Evolutionary conservation across 1,140 invertebrate species (phyloP).

Genomic region (Calephelis nemesis): DNA sequence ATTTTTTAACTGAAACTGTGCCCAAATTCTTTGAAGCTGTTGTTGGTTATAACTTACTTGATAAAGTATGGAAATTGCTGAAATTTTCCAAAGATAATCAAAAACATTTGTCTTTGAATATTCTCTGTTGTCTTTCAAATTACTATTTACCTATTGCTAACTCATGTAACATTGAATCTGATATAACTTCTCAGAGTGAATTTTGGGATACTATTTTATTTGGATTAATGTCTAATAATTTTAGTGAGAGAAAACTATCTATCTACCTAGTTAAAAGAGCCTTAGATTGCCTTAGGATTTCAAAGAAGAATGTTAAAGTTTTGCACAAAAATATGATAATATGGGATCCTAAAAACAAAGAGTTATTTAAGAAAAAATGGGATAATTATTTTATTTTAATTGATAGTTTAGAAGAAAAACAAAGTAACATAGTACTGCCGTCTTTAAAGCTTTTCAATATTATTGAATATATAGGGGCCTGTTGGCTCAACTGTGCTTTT

Average conservation of each 20-base stretch:
- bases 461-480: constrained; percentile 40
- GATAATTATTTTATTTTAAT: constrained; percentile 62
- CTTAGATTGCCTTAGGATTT: constrained; percentile 46
- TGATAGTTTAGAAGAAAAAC: constrained; percentile 68
- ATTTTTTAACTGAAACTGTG: constrained; percentile 56
- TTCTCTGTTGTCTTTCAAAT: constrained; percentile 56
- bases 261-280: constrained; percentile 62
- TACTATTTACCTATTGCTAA: constrained; percentile 53
- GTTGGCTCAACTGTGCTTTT: constrained; percentile 60
- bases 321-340: constrained; percentile 33
- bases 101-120: constrained; percentile 42
- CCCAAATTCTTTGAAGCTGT: constrained; percentile 47
- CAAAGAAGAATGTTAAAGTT: constrained; percentile 46
- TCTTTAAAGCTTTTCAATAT: constrained; percentile 56
- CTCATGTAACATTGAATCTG: constrained; percentile 34
- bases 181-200: constrained; percentile 41
- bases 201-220: constrained; percentile 56
- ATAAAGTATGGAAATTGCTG: constrained; percentile 57
- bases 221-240: constrained; percentile 46
- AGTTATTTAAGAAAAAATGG: constrained; percentile 46
- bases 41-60: constrained; percentile 52
- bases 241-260: constrained; percentile 46
- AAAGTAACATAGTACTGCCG: constrained; percentile 66
- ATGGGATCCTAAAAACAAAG: constrained; percentile 44
- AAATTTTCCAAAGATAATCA: constrained; percentile 32